Base-by-base conservation (phyloP, 2,888 invertebrate species). In the Tetheella fluctuosa region DNA sequence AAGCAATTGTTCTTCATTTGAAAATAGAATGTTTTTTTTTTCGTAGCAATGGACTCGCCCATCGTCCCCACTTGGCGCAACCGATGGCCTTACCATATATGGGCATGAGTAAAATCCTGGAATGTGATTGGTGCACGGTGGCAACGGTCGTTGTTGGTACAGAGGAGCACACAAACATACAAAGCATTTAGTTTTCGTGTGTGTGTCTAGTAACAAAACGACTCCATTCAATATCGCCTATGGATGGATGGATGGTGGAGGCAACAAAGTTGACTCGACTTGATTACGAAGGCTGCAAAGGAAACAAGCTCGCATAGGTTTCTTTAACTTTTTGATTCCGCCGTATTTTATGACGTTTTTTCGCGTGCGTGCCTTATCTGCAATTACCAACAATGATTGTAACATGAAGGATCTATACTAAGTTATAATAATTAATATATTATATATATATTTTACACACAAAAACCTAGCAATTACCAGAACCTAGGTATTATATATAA, bases 61-160 rank as follows among this genome's bases (percentile, higher is more conserved):
- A 91, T 91, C 89, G 93, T 90, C 90, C 86, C 84, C 87, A 83
- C 87, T 88, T 81, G 76, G 78, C 80, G 81, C 85, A 86, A 93
- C 93, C 93, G 94, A 93, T 94, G 94, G 94, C 94, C 94, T 95
- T 95, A 95, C 96, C 96, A 95, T 96, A 96, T 96, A 96, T 95
- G 96, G 96, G 95, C 95, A 96, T 96, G 95, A 94, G 95, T 95
- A 94, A 94, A 34, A 94, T 93, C 84, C 90, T 83, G 94, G 80
- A 76, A 84, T 89, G 86, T 92, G 94, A 96, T 96, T 96, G 96
- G 96, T 91, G 68, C 81, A 90, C 84, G 75, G 74, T 69, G 74
- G 78, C 89, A 90, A 93, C 94, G 93, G 93, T 93, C 89, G 84
- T 87, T 85, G 88, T 90, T 81, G 76, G 77, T 81, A 90, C 80